These are phyloP conservation scores for Cirrhinus mrigala DNA, from an alignment of 2,797 vertebrate genomes.

Conservation along the genomic window DNA sequence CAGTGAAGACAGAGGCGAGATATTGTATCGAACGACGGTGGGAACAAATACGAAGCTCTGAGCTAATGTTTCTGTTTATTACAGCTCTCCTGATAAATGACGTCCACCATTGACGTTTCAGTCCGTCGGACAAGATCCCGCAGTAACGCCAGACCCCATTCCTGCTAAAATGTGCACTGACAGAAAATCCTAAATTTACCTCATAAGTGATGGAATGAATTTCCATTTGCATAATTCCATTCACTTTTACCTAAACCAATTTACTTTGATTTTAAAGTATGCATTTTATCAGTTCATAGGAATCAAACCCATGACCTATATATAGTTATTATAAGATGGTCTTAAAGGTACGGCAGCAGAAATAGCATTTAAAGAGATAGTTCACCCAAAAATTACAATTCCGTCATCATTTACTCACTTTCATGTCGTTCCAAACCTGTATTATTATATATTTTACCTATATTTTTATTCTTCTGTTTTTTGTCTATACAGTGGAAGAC, in stretches of 20 bases:
- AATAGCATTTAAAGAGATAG: not conserved
- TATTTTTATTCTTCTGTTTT: no score
- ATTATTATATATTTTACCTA: no score
- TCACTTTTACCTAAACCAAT: not conserved
- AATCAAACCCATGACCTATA: not conserved
- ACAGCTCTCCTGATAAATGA: conserved; percentile 76
- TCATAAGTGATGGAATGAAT: not conserved
- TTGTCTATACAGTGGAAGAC: not conserved
- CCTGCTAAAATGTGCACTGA: conserved; percentile 6
- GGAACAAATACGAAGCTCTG: conserved; percentile 67
- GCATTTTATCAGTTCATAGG: not conserved
- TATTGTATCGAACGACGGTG: conserved; percentile 71
- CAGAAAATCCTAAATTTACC: conserved; percentile 5
- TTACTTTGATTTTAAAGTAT: not conserved
- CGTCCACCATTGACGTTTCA: conserved; percentile 45
- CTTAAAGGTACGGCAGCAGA: not conserved
- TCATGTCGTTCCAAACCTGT: not conserved
- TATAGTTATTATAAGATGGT: not conserved
- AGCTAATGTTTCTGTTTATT: conserved; percentile 76
- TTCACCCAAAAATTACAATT: not conserved
- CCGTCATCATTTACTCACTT: not conserved
- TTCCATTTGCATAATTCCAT: not conserved
- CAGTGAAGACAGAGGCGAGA: conserved; percentile 66
- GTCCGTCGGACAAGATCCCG: conserved; percentile 34
- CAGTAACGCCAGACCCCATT: conserved; percentile 37